Conservation (phyloP, 2,113 vertebrate genomes). For the Holacanthus passer region DNA sequence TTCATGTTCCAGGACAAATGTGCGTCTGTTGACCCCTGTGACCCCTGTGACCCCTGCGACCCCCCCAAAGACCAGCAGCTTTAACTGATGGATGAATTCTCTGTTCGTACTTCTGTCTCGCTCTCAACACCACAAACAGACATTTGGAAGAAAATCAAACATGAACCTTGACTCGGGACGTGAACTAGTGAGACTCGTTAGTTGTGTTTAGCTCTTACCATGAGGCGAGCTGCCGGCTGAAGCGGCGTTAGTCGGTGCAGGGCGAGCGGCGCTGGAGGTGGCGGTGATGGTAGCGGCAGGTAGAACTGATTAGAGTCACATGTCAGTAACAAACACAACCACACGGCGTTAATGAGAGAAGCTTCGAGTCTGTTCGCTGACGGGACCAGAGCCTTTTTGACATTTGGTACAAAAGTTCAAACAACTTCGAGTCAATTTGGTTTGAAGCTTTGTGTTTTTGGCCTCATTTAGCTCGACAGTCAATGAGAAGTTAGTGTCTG, state of each 20-base stretch:
- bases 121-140: neutral
- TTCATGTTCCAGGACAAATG: too few species aligned
- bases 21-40: too few species aligned
- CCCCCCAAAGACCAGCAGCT: too few species aligned
- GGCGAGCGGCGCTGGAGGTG: constrained; percentile 35
- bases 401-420: neutral
- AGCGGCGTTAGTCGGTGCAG: constrained; percentile 46
- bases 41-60: too few species aligned
- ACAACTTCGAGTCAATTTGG: neutral
- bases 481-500: neutral
- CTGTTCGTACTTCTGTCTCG: neutral
- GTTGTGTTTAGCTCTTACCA: constrained; percentile 52
- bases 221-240: constrained; percentile 35
- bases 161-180: neutral
- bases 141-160: too few species aligned
- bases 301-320: constrained; percentile 46
- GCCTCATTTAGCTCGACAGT: too few species aligned
- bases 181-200: neutral
- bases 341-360: neutral
- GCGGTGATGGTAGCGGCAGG: constrained; percentile 26
- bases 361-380: neutral
- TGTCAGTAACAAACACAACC: constrained; percentile 43
- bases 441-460: neutral
- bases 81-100: too few species aligned
- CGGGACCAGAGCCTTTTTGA: neutral